Conservation (phyloP, 2,888 invertebrate genomes). For the Iselma pallidipennis region DNA sequence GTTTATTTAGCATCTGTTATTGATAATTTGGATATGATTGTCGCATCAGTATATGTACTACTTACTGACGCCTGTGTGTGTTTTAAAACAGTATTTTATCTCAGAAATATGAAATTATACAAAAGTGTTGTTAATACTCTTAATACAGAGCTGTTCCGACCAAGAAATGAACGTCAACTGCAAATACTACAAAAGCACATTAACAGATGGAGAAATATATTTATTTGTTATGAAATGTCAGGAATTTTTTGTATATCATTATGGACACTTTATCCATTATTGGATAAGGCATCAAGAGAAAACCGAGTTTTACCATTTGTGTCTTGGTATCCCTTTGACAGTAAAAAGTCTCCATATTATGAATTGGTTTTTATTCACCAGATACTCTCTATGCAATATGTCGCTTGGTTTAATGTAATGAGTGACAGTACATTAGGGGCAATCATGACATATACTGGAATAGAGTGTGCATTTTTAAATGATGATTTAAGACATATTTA, state of each 20-base stretch:
- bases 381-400: not conserved
- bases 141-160: not conserved
- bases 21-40: not conserved
- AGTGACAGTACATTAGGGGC: not conserved
- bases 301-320: not conserved
- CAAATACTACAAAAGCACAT: not conserved
- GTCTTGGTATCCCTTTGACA: not conserved
- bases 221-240: not conserved
- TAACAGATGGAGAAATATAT: not conserved
- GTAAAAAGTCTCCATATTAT: not conserved
- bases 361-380: not conserved
- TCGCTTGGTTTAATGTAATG: not conserved
- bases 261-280: not conserved
- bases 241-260: not conserved
- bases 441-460: not conserved
- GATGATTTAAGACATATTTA: not conserved
- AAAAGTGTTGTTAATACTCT: not conserved
- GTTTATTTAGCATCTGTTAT: not conserved
- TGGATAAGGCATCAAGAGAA: not conserved
- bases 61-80: not conserved
- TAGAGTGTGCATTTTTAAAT: not conserved
- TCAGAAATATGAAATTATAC: not conserved
- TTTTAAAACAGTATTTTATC: not conserved
- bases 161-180: not conserved
- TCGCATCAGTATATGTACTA: not conserved